These are phyloP conservation scores for Xiphydria camelus DNA, from an alignment of 2,888 invertebrate genomes.

Conservation along the genomic window DNA sequence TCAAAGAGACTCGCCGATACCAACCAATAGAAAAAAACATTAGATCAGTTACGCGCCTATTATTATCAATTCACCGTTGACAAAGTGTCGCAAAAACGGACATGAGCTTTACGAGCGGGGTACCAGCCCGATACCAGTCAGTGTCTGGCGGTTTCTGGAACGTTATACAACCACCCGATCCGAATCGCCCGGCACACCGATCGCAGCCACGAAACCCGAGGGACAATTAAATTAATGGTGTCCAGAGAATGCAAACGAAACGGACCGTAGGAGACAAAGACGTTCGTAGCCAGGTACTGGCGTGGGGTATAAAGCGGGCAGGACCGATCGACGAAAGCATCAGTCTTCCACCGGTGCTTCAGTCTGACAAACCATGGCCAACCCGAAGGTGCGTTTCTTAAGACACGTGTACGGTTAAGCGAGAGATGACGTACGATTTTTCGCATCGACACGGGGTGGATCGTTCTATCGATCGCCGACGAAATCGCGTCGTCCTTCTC, in stretches of 20 bases:
- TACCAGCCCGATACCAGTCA: slow-evolving; percentile 4
- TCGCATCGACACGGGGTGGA: no score
- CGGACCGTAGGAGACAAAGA: neutral
- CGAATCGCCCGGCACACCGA: neutral
- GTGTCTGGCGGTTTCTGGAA: slow-evolving; percentile 5
- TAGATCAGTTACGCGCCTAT: no score
- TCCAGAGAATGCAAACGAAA: neutral
- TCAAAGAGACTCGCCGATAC: no score
- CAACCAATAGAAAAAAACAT: no score
- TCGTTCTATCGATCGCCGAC: no score
- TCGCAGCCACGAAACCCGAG: neutral
- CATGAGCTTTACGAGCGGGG: no score
- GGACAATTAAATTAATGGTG: neutral
- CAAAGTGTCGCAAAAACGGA: no score
- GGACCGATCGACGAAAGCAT: neutral
- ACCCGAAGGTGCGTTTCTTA: neutral
- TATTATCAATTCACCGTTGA: no score
- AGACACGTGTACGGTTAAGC: no score
- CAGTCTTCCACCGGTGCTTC: neutral
- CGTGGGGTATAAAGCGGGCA: neutral
- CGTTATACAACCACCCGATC: slow-evolving; percentile 2
- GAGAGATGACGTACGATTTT: no score
- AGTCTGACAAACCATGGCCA: neutral
- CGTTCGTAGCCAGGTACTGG: neutral
- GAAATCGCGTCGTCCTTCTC: no score